Conservation (phyloP, 2,797 vertebrate species). For the Clarias pachynema region DNA sequence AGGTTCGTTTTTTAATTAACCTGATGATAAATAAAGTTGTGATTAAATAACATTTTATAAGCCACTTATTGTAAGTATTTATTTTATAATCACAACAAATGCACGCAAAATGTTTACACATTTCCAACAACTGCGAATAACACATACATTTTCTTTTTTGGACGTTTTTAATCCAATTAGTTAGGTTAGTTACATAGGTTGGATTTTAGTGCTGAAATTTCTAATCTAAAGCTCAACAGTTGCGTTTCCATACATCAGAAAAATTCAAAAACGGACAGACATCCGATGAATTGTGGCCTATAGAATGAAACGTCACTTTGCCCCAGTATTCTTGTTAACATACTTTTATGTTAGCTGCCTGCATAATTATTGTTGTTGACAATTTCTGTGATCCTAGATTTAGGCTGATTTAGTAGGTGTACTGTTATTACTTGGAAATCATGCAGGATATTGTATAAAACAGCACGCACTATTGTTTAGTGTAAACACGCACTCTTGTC, state of each 20-base stretch:
- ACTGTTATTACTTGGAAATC: not conserved
- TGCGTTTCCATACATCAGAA: not conserved
- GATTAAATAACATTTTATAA: not conserved
- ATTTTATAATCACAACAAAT: not conserved
- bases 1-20: not conserved
- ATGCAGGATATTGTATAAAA: constrained; percentile 1
- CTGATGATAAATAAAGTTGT: not conserved
- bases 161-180: too few species aligned
- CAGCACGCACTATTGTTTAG: constrained; percentile 3
- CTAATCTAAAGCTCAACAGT: not conserved
- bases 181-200: too few species aligned
- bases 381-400: not conserved
- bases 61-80: not conserved
- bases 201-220: not conserved
- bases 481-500: constrained; percentile 27
- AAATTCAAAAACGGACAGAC: not conserved
- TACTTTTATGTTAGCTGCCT: not conserved
- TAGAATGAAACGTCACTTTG: not conserved
- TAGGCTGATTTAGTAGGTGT: constrained; percentile 17
- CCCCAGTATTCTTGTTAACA: not conserved
- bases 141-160: not conserved
- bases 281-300: not conserved
- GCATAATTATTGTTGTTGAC: not conserved
- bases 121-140: not conserved
- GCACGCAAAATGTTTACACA: not conserved